Base-by-base conservation (phyloP, 2,797 vertebrate genomes). In the Hydrocynus forskahlii region DNA sequence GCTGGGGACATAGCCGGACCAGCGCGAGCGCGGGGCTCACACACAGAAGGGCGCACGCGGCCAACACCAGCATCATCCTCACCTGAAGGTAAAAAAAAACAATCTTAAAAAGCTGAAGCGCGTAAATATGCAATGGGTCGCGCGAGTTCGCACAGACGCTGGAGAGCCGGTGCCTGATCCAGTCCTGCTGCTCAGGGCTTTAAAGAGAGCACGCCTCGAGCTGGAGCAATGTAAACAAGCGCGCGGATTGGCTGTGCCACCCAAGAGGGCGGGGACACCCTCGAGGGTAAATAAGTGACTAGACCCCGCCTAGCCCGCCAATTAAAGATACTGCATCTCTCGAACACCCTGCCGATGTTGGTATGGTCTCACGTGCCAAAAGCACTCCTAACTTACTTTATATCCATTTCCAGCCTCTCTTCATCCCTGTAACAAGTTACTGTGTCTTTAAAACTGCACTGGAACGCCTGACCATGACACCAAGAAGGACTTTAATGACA, bases 1-100 rank as follows among this genome's bases (percentile, higher is more conserved):
- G 93, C 68, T 95, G 94, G 0, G 96, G 94, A 45, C 97, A 97
- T 54, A 64, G 14, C 10, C 63, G 23, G 7, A 59, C 40, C 19
- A 16, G 7, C 3, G 4, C 17, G 16, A 25, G 17, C 19, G 54
- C 55, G 25, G 14, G 40, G 29, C 75, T 29, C 60, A 81, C 5
- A 16, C 40, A 8, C 40, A 81, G 64, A 1, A 81, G 14, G 3
- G 62, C 62, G 43, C 64, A 71, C 45, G 89, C 86, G 86, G 89
- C 55, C n/a, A 86, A 77, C 91, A 94, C 92, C 69, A 23, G 81
- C 63, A 69, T 62, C 23, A 14, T 68, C 17, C 6, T 23, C 13
- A 17, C n/a, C 54, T 16, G 54, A 29, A 6, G 10, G 13, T 21
- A 48, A 60, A 2, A 25, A 62, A 29, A 29, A 25, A 63, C 12